Evolutionary conservation across 1,140 invertebrate species (phyloP), one percentile per base, ranked within the genome.

Genomic region (Mylabris phalerata): DNA sequence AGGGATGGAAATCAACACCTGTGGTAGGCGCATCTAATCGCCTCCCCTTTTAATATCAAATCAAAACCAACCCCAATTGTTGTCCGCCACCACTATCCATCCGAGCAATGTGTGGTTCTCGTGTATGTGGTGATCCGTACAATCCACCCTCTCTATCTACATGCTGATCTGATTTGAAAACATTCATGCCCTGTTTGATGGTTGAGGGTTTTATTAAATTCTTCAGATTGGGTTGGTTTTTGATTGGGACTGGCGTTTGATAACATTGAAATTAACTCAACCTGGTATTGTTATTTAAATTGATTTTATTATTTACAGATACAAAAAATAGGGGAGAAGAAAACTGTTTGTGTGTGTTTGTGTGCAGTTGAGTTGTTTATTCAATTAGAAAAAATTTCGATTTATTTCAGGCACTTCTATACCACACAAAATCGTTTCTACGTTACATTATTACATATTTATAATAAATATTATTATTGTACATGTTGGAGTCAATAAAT

Each of bases 141-240:
- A 55, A 48, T 32, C 52, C 51, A 54, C 51, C 51, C 51, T 54
- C 32, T 32, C 32, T 32, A 32, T 32, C 32, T 32, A 19, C 19
- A 19, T 19, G 19, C 19, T 46, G 51, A 54, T 54, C 9, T 45
- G 51, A 54, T 54, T 46, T 32, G 42, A 54, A 54, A 54, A 46
- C 32, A 32, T 32, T 32, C 51, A 54, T 52, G 50, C 50, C 41
- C 50, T 24, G 50, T 43, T 32, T 52, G 50, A 43, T 41, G 41
- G 50, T 52, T 45, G 51, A 54, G 51, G 51, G 51, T 25, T 54
- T 54, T 25, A 54, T 54, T 54, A 54, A 54, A 54, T 54, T 54
- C 42, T 54, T 54, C 51, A 46, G 51, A 32, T 54, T 45, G 51
- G 51, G 13, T 54, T 44, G 51, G 32, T 32, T 45, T 52, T 54